Percentiles rank a stretch among this genome's conserved stretches.
Evolutionary conservation across 2,113 vertebrate species (phyloP).

Genomic region (Pyrgilauda ruficollis): DNA sequence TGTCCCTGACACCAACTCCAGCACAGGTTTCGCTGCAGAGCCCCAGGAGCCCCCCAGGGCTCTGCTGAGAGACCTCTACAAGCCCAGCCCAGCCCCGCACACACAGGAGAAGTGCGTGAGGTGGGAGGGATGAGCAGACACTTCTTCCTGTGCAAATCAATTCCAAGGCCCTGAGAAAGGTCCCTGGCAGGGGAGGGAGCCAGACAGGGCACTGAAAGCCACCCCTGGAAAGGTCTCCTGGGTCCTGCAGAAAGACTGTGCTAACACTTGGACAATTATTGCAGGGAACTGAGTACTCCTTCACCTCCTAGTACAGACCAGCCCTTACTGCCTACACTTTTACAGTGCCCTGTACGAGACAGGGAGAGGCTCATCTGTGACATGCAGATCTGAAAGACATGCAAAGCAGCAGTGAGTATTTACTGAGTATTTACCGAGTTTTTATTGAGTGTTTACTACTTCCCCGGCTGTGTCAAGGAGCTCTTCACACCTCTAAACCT

Average conservation of each 20-base stretch:
- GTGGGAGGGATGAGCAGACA: not conserved
- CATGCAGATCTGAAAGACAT: not conserved
- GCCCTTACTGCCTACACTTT: not conserved
- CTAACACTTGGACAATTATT: not conserved
- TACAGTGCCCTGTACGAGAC: not conserved
- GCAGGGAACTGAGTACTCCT: not conserved
- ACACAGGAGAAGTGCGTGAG: rapidly evolving
- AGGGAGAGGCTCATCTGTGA: not conserved
- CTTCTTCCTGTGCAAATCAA: not conserved
- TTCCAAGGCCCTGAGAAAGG: not conserved
- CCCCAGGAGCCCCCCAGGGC: rapidly evolving
- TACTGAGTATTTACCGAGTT: not conserved
- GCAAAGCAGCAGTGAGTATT: not conserved
- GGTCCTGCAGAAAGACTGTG: not conserved
- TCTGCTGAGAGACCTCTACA: not conserved
- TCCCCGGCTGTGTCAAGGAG: not conserved
- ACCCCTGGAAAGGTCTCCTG: not conserved
- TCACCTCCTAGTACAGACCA: not conserved
- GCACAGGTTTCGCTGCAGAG: not conserved
- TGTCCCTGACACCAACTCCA: not conserved
- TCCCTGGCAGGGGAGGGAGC: not conserved
- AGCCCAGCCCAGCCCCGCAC: not conserved
- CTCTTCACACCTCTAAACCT: not conserved
- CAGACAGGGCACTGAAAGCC: not conserved
- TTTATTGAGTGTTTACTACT: not conserved